Percentiles rank a stretch among this genome's conserved stretches.
phyloP scores from a whole-genome alignment of 2,888 invertebrate genomes.

The Agriopis aurantiaria region DNA sequence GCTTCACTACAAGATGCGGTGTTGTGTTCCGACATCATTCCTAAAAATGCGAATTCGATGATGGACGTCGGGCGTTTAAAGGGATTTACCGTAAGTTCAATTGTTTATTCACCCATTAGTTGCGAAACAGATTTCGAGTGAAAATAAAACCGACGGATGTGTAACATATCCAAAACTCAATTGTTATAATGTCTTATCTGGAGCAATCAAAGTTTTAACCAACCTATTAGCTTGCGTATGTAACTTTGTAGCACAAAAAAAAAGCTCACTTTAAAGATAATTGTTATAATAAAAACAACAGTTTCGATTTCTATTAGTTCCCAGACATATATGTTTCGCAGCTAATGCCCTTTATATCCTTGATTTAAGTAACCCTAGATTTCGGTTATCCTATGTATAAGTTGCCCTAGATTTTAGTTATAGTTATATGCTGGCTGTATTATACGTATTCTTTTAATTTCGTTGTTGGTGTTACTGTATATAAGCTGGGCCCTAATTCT shows the following conservation, averaged over 20 bases:
- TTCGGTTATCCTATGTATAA: background rate
- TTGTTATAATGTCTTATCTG: too few species aligned
- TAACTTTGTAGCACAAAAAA: too few species aligned
- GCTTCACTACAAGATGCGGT: constrained; percentile 94
- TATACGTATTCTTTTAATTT: background rate
- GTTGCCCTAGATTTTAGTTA: background rate
- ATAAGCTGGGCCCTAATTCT: too few species aligned
- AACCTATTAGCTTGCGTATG: background rate
- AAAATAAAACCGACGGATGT: background rate
- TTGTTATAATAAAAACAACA: background rate
- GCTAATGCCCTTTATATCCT: background rate
- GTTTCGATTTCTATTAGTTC: background rate
- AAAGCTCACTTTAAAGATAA: background rate
- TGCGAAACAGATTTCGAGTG: constrained; percentile 17
- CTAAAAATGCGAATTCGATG: constrained; percentile 99
- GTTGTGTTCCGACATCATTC: constrained; percentile 95
- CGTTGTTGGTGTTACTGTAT: background rate
- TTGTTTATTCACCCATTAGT: constrained; percentile 14
- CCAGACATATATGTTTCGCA: constrained; percentile 6
- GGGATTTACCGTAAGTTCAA: constrained; percentile 93
- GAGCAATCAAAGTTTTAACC: background rate
- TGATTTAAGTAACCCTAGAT: background rate
- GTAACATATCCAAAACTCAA: background rate
- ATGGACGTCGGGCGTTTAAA: constrained; percentile 99
- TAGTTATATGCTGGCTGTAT: background rate